Evolutionary conservation across 1,140 invertebrate genomes (phyloP), one percentile per base, ranked within the genome.

Genomic region (Cylas formicarius): DNA sequence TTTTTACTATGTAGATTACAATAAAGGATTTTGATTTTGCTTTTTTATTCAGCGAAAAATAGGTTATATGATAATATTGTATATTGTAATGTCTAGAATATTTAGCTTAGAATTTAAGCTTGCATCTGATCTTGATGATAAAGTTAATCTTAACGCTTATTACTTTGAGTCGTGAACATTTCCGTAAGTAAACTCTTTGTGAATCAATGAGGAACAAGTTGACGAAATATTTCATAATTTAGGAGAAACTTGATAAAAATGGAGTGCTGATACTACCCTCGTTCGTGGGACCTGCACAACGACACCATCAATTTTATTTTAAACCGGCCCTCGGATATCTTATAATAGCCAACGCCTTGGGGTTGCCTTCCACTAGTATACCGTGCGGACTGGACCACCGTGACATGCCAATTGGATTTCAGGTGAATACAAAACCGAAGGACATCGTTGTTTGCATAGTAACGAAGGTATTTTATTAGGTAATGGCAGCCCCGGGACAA

Each of bases 191-290:
- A n/a, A n/a, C n/a, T n/a, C n/a, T n/a, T n/a, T n/a, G n/a, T n/a
- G n/a, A n/a, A n/a, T n/a, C n/a, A n/a, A n/a, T n/a, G n/a, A n/a
- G n/a, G n/a, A n/a, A n/a, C n/a, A n/a, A 29, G 47, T 22, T 26
- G 37, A n/a, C 29, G 13, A 34, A 28, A 50, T 26, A 19, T 31
- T 35, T 51, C n/a, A 13, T 31, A 52, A 48, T 49, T 40, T 32
- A 46, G 35, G 34, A 50, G 52, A 60, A 88, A 20, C 69, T 92
- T 41, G 75, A 78, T 32, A 74, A 82, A 37, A 78, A 92, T 58
- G 86, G 81, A 7, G 78, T 95, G 13, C 72, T 92, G 28, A 68
- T 94, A 5, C 89, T 82, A 63, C 90, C 90, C 9, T 76, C 85
- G 10, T 90, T 84, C 58, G 77, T 81, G 7, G 48, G 36, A 9